Evolutionary conservation across 2,113 vertebrate genomes (phyloP).

Genomic region (human): DNA sequence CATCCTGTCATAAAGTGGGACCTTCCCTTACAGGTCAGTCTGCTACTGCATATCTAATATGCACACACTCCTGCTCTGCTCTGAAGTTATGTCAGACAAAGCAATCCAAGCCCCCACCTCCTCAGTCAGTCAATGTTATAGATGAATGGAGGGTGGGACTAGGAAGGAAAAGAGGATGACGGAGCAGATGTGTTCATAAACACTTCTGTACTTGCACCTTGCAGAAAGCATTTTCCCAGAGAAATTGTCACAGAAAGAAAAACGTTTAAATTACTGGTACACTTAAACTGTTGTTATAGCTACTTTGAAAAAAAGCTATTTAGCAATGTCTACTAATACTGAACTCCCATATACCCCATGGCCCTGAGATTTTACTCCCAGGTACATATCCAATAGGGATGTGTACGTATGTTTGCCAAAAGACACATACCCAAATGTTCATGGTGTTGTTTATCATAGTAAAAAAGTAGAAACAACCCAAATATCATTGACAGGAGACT

Average conservation of each 20-base stretch:
- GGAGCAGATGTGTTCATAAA: background rate
- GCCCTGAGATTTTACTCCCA: background rate
- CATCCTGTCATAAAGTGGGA: background rate
- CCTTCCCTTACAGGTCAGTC: background rate
- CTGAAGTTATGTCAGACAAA: background rate
- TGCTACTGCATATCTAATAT: background rate
- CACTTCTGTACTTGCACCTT: background rate
- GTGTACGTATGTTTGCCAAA: background rate
- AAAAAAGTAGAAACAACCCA: background rate
- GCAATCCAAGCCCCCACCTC: background rate
- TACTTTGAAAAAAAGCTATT: background rate
- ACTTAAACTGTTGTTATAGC: background rate
- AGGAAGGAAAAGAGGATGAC: background rate
- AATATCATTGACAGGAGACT: background rate
- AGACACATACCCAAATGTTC: background rate
- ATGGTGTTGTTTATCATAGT: background rate
- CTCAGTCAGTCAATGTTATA: background rate
- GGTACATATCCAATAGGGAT: background rate
- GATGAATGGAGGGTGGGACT: background rate
- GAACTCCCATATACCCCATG: background rate
- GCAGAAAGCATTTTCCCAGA: background rate
- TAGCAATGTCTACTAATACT: background rate
- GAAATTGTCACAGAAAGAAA: conserved; percentile 27
- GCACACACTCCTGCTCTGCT: background rate
- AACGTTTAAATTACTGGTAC: background rate